phyloP scores from a whole-genome alignment of 2,113 vertebrate genomes.

The Cololabis saira region DNA sequence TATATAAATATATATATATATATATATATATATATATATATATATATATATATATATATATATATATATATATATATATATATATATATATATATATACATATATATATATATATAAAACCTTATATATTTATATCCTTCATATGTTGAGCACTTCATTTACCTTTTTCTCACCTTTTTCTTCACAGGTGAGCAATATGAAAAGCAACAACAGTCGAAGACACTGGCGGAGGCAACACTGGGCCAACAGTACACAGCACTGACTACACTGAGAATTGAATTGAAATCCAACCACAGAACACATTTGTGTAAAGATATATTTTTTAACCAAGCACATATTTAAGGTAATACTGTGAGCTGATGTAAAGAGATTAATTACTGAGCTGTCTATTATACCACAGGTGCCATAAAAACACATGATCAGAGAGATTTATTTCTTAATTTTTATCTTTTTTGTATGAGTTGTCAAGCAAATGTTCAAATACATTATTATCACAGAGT shows the following conservation, averaged over 20 bases:
- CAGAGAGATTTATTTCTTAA: slow-evolving; percentile 74
- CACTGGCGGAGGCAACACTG: slow-evolving; percentile 64
- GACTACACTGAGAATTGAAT: slow-evolving; percentile 46
- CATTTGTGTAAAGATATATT: slow-evolving; percentile 91
- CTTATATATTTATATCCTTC: too few relatives aligned
- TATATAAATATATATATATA: too few relatives aligned
- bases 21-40: too few relatives aligned
- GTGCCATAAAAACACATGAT: slow-evolving; percentile 93
- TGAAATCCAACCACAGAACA: slow-evolving; percentile 72
- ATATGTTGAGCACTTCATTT: too few relatives aligned
- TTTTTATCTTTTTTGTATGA: slow-evolving; percentile 61
- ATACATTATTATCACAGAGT: slow-evolving; percentile 24
- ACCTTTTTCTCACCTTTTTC: background rate
- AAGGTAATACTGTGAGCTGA: slow-evolving; percentile 97
- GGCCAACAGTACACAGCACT: slow-evolving; percentile 41
- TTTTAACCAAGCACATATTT: slow-evolving; percentile 94
- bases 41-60: too few relatives aligned
- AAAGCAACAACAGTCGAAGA: slow-evolving; percentile 64
- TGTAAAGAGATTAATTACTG: slow-evolving; percentile 91
- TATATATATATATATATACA: too few relatives aligned
- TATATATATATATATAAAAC: too few relatives aligned
- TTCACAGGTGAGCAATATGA: slow-evolving; percentile 66
- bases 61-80: too few relatives aligned
- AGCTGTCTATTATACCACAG: slow-evolving; percentile 96
- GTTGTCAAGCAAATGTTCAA: slow-evolving; percentile 45